Conservation (phyloP, 2,113 vertebrate species). For the Irena cyanogastra region DNA sequence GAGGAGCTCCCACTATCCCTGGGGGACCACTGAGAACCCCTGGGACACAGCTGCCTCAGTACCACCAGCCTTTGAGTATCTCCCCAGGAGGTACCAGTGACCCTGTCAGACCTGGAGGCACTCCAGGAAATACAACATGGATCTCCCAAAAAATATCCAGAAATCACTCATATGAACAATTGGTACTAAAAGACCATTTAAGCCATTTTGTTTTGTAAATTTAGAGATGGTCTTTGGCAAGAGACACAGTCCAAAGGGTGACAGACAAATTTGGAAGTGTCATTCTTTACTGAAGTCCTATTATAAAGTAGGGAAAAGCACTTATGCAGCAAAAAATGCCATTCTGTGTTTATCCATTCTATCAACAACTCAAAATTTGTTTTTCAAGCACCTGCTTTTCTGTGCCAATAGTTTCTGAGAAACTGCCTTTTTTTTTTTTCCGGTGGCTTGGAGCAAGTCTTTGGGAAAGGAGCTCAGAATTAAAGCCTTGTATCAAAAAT, state of each 20-base stretch:
- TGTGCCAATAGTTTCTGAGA: background rate
- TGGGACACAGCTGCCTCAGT: background rate
- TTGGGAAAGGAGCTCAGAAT: background rate
- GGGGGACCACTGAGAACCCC: background rate
- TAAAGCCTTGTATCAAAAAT: background rate
- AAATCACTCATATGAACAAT: background rate
- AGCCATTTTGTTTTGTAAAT: no score
- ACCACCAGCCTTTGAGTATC: background rate
- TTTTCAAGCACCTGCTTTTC: background rate
- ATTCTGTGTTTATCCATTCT: background rate
- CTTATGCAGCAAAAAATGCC: background rate
- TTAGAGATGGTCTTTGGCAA: background rate
- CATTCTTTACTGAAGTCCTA: background rate
- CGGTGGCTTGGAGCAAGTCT: background rate
- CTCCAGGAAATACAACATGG: background rate
- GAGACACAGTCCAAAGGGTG: background rate
- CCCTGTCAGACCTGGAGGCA: background rate
- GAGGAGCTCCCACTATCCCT: background rate
- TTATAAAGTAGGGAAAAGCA: background rate
- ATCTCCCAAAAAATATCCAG: background rate
- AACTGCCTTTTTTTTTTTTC: background rate
- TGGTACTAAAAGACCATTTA: background rate
- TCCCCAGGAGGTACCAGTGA: background rate
- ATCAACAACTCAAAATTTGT: background rate
- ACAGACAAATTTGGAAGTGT: background rate